Percentiles rank a stretch among this genome's conserved stretches.
These are phyloP conservation scores for Lapara coniferarum DNA, from an alignment of 2,888 invertebrate species.

Conservation along the genomic window DNA sequence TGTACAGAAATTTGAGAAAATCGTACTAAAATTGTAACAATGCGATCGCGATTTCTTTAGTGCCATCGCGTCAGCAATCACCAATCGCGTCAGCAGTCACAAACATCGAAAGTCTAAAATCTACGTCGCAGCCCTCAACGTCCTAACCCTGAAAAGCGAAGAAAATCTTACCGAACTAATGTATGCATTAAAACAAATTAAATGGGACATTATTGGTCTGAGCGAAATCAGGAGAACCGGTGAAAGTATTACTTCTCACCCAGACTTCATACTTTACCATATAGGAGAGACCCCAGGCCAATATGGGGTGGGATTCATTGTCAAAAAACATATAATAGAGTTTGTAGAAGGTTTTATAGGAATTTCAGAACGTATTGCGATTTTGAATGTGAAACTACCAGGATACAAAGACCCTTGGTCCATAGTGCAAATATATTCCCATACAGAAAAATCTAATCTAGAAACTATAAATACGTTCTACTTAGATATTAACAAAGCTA, in stretches of 20 bases:
- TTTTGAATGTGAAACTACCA: constrained; percentile 38
- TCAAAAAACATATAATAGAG: constrained; percentile 36
- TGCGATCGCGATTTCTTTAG: too few relatives aligned
- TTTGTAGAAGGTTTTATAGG: constrained; percentile 37
- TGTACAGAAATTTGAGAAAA: too few relatives aligned
- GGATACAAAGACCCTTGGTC: constrained; percentile 38
- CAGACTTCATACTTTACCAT: constrained; percentile 36
- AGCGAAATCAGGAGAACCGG: constrained; percentile 38
- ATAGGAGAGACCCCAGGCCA: constrained; percentile 37
- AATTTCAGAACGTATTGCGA: constrained; percentile 41
- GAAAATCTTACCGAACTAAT: too few relatives aligned
- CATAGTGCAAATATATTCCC: constrained; percentile 40
- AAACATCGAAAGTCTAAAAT: too few relatives aligned
- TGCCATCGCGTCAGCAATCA: too few relatives aligned
- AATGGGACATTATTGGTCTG: too few relatives aligned
- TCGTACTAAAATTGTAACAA: too few relatives aligned
- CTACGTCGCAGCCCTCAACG: too few relatives aligned
- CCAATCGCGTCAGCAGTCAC: too few relatives aligned
- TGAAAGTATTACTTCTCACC: constrained; percentile 36
- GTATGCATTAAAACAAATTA: too few relatives aligned
- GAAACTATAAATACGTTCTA: constrained; percentile 38
- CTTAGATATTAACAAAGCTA: constrained; percentile 35
- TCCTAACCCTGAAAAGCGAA: too few relatives aligned
- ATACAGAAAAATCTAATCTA: constrained; percentile 35
- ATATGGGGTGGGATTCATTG: constrained; percentile 41